phyloP scores from a whole-genome alignment of 2,888 invertebrate species.

The Melolontha melolontha region DNA sequence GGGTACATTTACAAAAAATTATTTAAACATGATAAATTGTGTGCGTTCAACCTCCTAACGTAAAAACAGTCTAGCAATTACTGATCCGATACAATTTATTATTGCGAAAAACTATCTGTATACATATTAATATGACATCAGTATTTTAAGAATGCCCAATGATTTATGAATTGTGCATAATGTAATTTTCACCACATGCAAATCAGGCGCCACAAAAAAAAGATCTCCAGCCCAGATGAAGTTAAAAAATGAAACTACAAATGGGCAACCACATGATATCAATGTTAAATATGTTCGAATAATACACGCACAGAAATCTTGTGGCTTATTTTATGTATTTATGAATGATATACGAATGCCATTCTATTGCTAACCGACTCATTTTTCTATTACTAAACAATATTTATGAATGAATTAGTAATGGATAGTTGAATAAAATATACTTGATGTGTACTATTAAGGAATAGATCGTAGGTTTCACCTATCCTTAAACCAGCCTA shows the following conservation, averaged over 20 bases:
- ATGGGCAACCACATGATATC: background rate
- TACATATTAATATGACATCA: background rate
- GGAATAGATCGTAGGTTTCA: slow-evolving; percentile 49
- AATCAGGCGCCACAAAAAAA: slow-evolving; percentile 22
- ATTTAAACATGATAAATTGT: slow-evolving; percentile 9
- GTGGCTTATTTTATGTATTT: slow-evolving; percentile 12
- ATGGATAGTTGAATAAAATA: slow-evolving; percentile 45
- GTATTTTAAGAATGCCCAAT: slow-evolving; percentile 2
- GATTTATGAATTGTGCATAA: background rate
- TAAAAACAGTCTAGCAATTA: background rate
- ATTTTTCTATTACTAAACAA: slow-evolving; percentile 39
- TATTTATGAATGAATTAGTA: slow-evolving; percentile 48
- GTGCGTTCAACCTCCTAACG: background rate
- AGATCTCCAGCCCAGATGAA: background rate
- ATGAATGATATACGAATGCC: slow-evolving; percentile 35
- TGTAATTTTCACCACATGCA: slow-evolving; percentile 21
- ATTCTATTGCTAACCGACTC: slow-evolving; percentile 30
- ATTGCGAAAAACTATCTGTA: background rate
- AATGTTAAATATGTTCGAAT: background rate
- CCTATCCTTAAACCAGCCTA: slow-evolving; percentile 51
- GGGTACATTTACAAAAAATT: background rate
- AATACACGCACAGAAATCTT: background rate
- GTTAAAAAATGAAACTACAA: slow-evolving; percentile 1
- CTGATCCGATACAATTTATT: slow-evolving; percentile 14
- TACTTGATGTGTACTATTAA: slow-evolving; percentile 47